These are phyloP conservation scores for Drosophila elegans DNA, from an alignment of 1,140 invertebrate genomes.

Conservation along the genomic window DNA sequence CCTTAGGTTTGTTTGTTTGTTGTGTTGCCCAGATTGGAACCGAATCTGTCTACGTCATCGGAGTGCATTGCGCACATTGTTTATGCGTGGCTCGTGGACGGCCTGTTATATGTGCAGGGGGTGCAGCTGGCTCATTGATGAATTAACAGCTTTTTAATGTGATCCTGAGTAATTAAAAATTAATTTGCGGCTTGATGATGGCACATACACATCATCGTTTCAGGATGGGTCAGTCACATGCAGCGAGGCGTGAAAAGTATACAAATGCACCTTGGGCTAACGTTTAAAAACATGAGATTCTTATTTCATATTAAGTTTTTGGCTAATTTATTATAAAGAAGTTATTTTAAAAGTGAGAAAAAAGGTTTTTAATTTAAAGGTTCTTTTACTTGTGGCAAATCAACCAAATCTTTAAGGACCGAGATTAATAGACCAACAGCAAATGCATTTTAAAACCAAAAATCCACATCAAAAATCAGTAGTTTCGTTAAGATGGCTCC, in stretches of 20 bases:
- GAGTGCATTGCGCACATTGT: slow-evolving; percentile 28
- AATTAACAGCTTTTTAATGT: slow-evolving; percentile 57
- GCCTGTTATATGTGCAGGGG: neutral
- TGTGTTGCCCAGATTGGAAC: slow-evolving; percentile 12
- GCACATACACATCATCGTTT: slow-evolving; percentile 10
- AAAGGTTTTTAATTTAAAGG: too few species aligned
- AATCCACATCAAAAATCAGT: too few species aligned
- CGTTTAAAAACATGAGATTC: too few species aligned
- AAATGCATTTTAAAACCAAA: too few species aligned
- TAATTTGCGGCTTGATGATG: slow-evolving; percentile 32
- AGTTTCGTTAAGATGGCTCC: too few species aligned
- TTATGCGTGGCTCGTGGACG: slow-evolving; percentile 1
- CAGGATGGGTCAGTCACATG: slow-evolving; percentile 50
- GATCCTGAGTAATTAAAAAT: slow-evolving; percentile 37
- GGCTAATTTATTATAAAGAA: too few species aligned
- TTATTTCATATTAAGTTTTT: too few species aligned
- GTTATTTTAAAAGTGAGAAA: too few species aligned
- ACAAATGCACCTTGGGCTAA: slow-evolving; percentile 14
- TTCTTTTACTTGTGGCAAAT: too few species aligned
- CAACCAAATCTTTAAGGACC: too few species aligned
- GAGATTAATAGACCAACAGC: too few species aligned
- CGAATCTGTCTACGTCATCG: slow-evolving; percentile 30
- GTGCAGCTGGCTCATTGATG: slow-evolving; percentile 35
- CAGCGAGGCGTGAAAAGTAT: slow-evolving; percentile 10
- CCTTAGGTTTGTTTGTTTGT: slow-evolving; percentile 6